Percentiles rank a stretch among this genome's conserved stretches.
Conservation (phyloP, 1,140 invertebrate species). For the Chlorops oryzae region DNA sequence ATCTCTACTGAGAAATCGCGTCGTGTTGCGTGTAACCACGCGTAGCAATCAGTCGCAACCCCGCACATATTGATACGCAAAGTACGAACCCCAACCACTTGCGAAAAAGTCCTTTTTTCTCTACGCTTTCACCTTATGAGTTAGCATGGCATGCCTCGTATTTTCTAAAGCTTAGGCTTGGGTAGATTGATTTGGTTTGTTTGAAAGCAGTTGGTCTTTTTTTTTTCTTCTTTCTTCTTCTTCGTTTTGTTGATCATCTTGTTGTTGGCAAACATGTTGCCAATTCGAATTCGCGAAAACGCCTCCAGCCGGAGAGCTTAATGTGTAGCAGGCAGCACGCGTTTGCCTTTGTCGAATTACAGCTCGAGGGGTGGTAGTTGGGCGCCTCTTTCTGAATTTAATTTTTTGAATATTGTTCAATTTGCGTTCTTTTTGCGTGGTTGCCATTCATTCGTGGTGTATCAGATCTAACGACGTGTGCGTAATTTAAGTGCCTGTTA, state of each 20-base stretch:
- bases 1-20: constrained; percentile 44
- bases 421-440: constrained; percentile 28
- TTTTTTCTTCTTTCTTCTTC: neutral
- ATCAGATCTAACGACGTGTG: constrained; percentile 40
- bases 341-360: constrained; percentile 10
- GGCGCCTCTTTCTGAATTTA: too few relatives aligned
- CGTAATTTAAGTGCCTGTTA: constrained; percentile 41
- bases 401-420: constrained; percentile 48
- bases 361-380: too few relatives aligned
- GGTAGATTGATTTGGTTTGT: neutral
- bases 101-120: too few relatives aligned
- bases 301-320: constrained; percentile 20
- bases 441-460: neutral
- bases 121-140: too few relatives aligned
- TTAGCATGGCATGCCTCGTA: too few relatives aligned
- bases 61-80: neutral
- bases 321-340: neutral
- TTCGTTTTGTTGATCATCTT: neutral
- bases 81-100: too few relatives aligned
- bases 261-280: constrained; percentile 40
- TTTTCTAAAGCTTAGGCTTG: neutral
- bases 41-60: constrained; percentile 41
- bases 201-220: neutral
- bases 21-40: constrained; percentile 47
- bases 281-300: constrained; percentile 37